Base-by-base conservation (phyloP, 2,113 vertebrate species). In the Reinhardtius hippoglossoides region DNA sequence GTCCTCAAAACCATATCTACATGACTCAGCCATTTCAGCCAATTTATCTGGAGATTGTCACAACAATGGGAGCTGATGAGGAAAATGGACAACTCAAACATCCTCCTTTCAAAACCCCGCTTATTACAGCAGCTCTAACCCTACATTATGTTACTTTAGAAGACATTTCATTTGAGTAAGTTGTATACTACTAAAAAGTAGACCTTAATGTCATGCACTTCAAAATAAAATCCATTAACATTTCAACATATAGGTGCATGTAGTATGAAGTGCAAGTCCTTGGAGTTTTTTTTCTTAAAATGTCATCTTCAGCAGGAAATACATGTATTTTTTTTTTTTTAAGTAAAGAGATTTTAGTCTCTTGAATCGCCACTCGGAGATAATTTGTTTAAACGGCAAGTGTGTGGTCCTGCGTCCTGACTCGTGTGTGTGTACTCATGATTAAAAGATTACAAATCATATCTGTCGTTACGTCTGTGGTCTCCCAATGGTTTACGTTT, bases 1-100 rank as follows among this genome's bases (percentile, higher is more conserved):
- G 68, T 89, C 83, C 77, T 87, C 82, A 81, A 89, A 71, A 56
- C 68, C 69, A 9, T 46, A 74, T 86, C 85, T 58, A 65, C 73
- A 74, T 77, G 85, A 91, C 80, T 86, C 77, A 56, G 85, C 85
- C 68, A 71, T 90, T 91, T 83, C 31, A 65, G 79, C 46, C 71
- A 85, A 80, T 88, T 86, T 80, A 82, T 90, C 88, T 78, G 60
- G 20, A 37, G 60, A 15, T 73, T 86, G 87, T 84, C 83, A 87
- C 56, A 89, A 87, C 83, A 89, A 77, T 73, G 37, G 63, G 23
- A 37, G 63, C 81, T 84, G 72, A 84, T 88, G 71, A 85, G 80
- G 74, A 60, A 81, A 83, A 82, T 66, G 23, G 58, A 35, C 67
- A 74, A 74, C 52, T 78, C 52, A 80, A 85, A 74, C 60, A 56